These are phyloP conservation scores for Lordiphosa clarofinis DNA, from an alignment of 1,140 invertebrate genomes.

Conservation along the genomic window DNA sequence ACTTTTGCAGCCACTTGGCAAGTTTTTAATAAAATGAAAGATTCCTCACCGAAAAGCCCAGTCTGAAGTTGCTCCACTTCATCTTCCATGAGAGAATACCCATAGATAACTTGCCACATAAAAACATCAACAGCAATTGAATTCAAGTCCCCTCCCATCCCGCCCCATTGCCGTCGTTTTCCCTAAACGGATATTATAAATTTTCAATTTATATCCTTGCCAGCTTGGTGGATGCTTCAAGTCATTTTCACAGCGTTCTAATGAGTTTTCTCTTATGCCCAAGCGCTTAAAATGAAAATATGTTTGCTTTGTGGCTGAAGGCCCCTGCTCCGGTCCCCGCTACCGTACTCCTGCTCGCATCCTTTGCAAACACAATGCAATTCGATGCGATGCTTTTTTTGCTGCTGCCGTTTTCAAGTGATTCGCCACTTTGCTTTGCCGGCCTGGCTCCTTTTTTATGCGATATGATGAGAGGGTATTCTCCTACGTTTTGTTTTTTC, in stretches of 20 bases:
- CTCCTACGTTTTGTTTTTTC: constrained; percentile 27
- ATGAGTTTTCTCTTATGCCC: constrained; percentile 64
- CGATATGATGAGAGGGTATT: constrained; percentile 53
- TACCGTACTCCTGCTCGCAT: not conserved
- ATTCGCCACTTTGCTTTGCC: constrained; percentile 42
- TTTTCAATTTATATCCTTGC: constrained; percentile 67
- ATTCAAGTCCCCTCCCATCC: constrained; percentile 27
- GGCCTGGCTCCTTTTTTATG: constrained; percentile 26
- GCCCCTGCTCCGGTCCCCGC: constrained; percentile 19
- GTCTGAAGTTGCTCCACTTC: constrained; percentile 27
- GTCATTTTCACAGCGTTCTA: constrained; percentile 62
- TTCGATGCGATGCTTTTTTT: constrained; percentile 46
- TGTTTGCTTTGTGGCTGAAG: constrained; percentile 55
- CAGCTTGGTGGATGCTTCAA: constrained; percentile 15
- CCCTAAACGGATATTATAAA: constrained; percentile 66
- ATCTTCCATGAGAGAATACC: constrained; percentile 25
- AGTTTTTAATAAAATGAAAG: constrained; percentile 75
- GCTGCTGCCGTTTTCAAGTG: constrained; percentile 43
- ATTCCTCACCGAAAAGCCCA: constrained; percentile 13
- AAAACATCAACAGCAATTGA: constrained; percentile 70
- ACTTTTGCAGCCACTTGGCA: constrained; percentile 63
- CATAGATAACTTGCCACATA: constrained; percentile 62
- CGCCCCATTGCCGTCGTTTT: not conserved
- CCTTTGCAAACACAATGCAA: constrained; percentile 29
- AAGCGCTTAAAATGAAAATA: constrained; percentile 65